These are phyloP conservation scores for Acanthaster planci DNA, from an alignment of 35 echinoderm and acorn worm genomes.

Conservation along the genomic window DNA sequence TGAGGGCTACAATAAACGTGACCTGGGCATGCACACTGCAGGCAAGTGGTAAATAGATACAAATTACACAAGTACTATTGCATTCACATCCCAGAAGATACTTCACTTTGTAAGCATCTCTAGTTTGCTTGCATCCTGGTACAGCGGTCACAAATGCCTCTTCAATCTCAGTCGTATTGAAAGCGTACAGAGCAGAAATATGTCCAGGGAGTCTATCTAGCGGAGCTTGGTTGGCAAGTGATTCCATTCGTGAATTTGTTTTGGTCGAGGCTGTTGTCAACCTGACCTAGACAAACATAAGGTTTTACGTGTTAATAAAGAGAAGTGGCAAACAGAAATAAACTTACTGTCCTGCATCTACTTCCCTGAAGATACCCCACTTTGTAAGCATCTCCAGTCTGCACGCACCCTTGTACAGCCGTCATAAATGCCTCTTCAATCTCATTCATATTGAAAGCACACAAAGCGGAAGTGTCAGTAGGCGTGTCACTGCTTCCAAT, in stretches of 20 bases:
- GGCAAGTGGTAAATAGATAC: no score
- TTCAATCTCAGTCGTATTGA: conserved; percentile 38
- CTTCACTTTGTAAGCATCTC: background rate
- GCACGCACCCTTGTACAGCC: conserved; percentile 28
- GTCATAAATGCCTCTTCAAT: conserved; percentile 32
- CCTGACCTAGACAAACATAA: no score
- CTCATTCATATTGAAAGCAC: conserved; percentile 49
- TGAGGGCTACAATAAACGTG: no score
- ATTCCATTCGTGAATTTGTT: no score
- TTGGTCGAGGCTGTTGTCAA: no score
- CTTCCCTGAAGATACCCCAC: background rate
- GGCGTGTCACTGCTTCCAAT: background rate
- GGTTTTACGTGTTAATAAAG: no score
- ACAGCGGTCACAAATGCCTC: conserved; percentile 34
- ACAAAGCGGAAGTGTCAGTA: conserved; percentile 30
- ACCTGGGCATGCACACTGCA: no score
- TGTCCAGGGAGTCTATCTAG: background rate
- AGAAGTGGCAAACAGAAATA: background rate
- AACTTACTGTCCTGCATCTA: background rate
- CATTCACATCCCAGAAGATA: background rate
- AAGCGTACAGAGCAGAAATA: conserved; percentile 41
- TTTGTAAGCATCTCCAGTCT: background rate
- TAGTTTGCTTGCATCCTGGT: background rate
- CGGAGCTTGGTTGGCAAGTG: background rate
- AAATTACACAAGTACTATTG: background rate